Base-by-base conservation (phyloP, 2,888 invertebrate species). In the Acleris sparsana region DNA sequence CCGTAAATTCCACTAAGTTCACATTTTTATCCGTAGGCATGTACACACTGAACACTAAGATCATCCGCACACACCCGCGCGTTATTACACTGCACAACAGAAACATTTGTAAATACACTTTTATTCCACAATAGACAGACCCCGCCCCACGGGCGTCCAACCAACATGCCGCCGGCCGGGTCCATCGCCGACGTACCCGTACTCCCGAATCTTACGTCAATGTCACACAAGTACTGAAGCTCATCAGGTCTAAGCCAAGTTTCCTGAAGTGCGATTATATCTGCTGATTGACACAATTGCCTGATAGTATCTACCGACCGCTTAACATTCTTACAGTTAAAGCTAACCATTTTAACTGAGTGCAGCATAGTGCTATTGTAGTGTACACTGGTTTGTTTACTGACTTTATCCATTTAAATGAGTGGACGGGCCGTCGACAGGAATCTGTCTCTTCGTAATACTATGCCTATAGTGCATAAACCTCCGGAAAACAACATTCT, bases 401-500 rank as follows among this genome's bases (percentile, higher is more conserved):
- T n/a, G n/a, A n/a, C n/a, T n/a, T n/a, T n/a, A n/a, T 43, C 16
- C 43, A 43, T 43, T 43, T 43, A 16, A 16, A 2, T 43, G 43
- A 43, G 43, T 43, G 11, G 11, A 11, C 16, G 16, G 11, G 16
- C 43, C 43, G 11, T 16, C 16, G 16, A 43, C 43, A 43, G 43
- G 16, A 43, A 3, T 1, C 43, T 43, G 11, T 16, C 43, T 43
- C 11, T 43, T 43, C 43, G 9, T 16, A 43, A 16, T 43, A 16
- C 29, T 29, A 25, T 52, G 20, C 16, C 48, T 68, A 58, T 52
- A 69, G 60, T 65, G 46, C 13, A 69, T 44, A 62, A 69, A 69
- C 13, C 62, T 52, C 44, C 67, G 11, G 53, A 67, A 69, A 16
- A 53, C 49, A 56, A 69, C 67, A 51, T 60, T 64, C 22, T 67